Conservation (phyloP, 2,113 vertebrate genomes). For the Perccottus glenii region DNA sequence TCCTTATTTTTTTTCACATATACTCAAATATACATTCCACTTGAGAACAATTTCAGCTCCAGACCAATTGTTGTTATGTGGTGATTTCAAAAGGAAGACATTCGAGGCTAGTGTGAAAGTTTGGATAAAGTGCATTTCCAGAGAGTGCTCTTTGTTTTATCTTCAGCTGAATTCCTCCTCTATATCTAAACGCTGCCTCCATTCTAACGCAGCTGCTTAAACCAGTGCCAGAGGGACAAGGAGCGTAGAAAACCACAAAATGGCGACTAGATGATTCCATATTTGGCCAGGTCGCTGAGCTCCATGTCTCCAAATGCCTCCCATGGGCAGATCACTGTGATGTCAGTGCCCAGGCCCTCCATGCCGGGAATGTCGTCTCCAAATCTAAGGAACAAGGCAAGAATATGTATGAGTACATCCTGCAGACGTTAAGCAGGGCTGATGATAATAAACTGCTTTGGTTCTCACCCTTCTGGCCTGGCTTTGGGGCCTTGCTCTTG, state of each 20-base stretch:
- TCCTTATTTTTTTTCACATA: constrained; percentile 1
- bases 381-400: constrained; percentile 75
- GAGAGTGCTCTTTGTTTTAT: constrained; percentile 3
- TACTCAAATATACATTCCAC: not conserved
- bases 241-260: not conserved
- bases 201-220: constrained; percentile 7
- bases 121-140: constrained; percentile 32
- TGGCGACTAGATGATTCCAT: constrained; percentile 85
- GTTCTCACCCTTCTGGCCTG: constrained; percentile 85
- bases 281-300: constrained; percentile 92
- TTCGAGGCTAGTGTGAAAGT: constrained; percentile 1
- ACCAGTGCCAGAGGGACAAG: not conserved
- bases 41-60: not conserved
- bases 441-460: not conserved
- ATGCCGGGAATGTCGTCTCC: constrained; percentile 96
- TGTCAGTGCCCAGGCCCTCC: constrained; percentile 94
- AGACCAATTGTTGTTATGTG: not conserved
- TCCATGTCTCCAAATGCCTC: constrained; percentile 95
- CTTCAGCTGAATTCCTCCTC: constrained; percentile 26
- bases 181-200: constrained; percentile 25
- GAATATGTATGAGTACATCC: not conserved
- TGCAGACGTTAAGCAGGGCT: not conserved
- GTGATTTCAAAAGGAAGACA: not conserved
- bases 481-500: constrained; percentile 92
- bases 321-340: constrained; percentile 95